Evolutionary conservation across 2,888 invertebrate genomes (phyloP).

Genomic region (Orchesella flavescens): DNA sequence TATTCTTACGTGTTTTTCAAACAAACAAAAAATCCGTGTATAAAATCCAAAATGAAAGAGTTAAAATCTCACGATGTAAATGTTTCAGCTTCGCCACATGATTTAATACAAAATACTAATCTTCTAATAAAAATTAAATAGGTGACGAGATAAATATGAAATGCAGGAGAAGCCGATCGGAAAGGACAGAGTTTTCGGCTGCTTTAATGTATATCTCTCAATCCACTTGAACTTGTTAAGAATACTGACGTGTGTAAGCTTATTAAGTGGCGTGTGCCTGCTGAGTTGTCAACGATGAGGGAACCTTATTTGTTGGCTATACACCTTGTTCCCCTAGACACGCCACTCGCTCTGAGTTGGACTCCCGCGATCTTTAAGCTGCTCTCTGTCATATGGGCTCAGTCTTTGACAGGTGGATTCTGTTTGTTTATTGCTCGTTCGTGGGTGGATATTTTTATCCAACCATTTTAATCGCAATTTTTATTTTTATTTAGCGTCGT

Average conservation of each 20-base stretch:
- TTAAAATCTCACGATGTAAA: too few relatives aligned
- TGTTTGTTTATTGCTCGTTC: not conserved
- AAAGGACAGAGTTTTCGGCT: too few relatives aligned
- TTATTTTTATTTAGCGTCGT: not conserved
- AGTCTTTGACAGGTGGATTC: not conserved
- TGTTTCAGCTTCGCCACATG: not conserved
- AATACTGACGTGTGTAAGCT: slow-evolving; percentile 6
- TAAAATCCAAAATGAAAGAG: too few relatives aligned
- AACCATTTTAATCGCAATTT: too few relatives aligned
- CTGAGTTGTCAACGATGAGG: slow-evolving; percentile 8
- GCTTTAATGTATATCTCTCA: too few relatives aligned
- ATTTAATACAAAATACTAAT: not conserved
- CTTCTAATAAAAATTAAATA: too few relatives aligned
- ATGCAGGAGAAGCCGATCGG: too few relatives aligned
- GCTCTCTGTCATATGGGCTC: not conserved
- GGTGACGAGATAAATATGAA: too few relatives aligned
- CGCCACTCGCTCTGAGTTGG: not conserved
- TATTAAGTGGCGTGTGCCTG: not conserved
- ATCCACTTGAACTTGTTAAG: slow-evolving; percentile 6
- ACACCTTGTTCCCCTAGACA: too few relatives aligned
- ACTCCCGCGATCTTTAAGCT: not conserved
- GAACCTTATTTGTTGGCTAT: not conserved
- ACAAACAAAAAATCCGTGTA: not conserved
- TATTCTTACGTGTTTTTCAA: not conserved
- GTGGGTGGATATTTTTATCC: not conserved